Percentiles rank a stretch among this genome's conserved stretches.
These are phyloP conservation scores for Ciconia stormi DNA, from an alignment of 2,113 vertebrate genomes.

Conservation along the genomic window DNA sequence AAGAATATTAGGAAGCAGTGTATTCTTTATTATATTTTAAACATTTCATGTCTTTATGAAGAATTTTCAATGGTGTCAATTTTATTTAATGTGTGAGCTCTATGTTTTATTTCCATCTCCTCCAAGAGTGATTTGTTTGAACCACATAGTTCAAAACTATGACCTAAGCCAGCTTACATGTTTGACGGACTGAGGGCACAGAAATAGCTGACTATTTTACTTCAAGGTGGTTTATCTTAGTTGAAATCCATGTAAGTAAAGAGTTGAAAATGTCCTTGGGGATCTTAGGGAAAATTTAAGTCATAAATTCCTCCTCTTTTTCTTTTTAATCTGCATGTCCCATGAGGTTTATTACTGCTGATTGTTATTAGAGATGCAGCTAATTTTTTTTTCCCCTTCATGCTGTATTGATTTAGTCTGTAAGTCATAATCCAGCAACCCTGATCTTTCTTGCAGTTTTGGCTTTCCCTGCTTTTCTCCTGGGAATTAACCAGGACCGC, in stretches of 20 bases:
- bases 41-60: neutral
- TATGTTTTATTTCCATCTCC: neutral
- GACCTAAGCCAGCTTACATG: neutral
- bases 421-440: neutral
- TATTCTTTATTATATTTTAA: neutral
- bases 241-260: neutral
- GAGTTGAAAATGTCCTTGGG: neutral
- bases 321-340: neutral
- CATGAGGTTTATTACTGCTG: neutral
- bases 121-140: neutral
- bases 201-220: neutral
- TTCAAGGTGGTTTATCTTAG: neutral
- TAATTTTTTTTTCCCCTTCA: neutral
- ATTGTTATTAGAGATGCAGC: neutral
- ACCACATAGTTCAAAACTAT: neutral
- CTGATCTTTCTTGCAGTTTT: conserved; percentile 78
- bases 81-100: neutral
- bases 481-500: conserved; percentile 91
- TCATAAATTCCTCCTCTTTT: neutral
- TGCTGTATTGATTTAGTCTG: neutral
- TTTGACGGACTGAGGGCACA: neutral
- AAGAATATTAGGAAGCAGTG: neutral
- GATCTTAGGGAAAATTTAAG: neutral
- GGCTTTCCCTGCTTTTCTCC: conserved; percentile 94
- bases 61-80: neutral